phyloP scores from a whole-genome alignment of 1,140 invertebrate species.

The Ditylenchus dipsaci region DNA sequence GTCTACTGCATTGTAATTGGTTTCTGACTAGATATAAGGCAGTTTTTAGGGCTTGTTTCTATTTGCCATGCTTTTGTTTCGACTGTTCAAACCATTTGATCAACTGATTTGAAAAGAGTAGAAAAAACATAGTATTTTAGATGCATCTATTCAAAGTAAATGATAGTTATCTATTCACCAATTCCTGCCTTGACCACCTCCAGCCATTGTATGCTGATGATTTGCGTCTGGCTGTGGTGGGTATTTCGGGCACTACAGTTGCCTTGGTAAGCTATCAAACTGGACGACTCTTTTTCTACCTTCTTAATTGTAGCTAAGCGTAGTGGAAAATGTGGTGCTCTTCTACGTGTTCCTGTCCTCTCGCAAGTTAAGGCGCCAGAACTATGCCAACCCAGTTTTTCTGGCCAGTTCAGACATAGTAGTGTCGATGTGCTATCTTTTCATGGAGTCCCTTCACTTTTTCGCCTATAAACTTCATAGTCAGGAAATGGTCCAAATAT shows the following conservation, averaged over 20 bases:
- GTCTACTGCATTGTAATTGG: too few relatives aligned
- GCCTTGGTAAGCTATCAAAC: conserved; percentile 7
- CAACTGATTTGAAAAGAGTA: too few relatives aligned
- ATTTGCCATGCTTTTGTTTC: too few relatives aligned
- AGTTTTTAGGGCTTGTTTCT: too few relatives aligned
- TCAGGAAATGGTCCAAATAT: conserved; percentile 16
- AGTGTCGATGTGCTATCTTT: conserved; percentile 40
- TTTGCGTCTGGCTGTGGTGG: conserved; percentile 26
- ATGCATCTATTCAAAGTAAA: neutral
- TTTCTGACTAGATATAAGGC: too few relatives aligned
- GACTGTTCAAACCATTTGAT: too few relatives aligned
- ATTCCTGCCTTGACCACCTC: neutral
- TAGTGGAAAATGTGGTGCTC: conserved; percentile 39
- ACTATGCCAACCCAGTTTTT: conserved; percentile 51
- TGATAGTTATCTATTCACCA: neutral
- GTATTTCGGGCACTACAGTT: conserved; percentile 12
- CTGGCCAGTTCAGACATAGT: conserved; percentile 43
- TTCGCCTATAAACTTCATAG: conserved; percentile 25
- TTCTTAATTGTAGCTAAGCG: conserved; percentile 21
- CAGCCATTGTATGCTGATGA: conserved; percentile 11
- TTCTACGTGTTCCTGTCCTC: conserved; percentile 54
- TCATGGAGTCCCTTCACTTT: conserved; percentile 44
- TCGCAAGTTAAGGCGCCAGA: conserved; percentile 48
- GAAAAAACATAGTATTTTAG: too few relatives aligned
- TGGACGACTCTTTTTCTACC: neutral